These are phyloP conservation scores for Gila orcuttii DNA, from an alignment of 2,113 vertebrate species.

Conservation along the genomic window DNA sequence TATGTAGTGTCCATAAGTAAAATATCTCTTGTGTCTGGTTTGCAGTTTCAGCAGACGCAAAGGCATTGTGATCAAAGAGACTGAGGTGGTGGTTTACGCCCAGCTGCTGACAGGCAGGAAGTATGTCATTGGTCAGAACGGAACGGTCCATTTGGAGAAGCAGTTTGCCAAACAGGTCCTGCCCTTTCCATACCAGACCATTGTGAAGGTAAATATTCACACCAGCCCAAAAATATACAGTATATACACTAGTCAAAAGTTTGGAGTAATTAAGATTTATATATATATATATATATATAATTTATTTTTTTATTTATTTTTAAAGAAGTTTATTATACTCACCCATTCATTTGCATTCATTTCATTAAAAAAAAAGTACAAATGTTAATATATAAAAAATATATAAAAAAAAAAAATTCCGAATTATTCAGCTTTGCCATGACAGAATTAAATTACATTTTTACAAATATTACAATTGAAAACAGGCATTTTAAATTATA, in stretches of 20 bases:
- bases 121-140: constrained; percentile 86
- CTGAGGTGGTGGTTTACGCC: constrained; percentile 83
- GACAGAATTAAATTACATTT: no score
- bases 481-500: no score
- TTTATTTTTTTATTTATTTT: no score
- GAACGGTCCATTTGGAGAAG: constrained; percentile 90
- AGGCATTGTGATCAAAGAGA: constrained; percentile 91
- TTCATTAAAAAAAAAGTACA: no score
- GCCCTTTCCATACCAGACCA: constrained; percentile 89
- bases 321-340: no score
- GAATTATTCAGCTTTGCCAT: no score
- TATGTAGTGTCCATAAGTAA: neutral
- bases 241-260: no score
- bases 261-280: neutral
- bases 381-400: no score
- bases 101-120: constrained; percentile 90
- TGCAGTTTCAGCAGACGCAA: constrained; percentile 87
- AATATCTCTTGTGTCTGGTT: constrained; percentile 40
- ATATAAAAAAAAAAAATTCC: no score
- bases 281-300: no score
- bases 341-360: no score
- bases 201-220: constrained; percentile 83
- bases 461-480: no score
- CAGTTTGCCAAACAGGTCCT: constrained; percentile 96
- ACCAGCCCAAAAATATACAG: neutral